Conservation (phyloP, 2,113 vertebrate genomes). For the Oxyura jamaicensis region DNA sequence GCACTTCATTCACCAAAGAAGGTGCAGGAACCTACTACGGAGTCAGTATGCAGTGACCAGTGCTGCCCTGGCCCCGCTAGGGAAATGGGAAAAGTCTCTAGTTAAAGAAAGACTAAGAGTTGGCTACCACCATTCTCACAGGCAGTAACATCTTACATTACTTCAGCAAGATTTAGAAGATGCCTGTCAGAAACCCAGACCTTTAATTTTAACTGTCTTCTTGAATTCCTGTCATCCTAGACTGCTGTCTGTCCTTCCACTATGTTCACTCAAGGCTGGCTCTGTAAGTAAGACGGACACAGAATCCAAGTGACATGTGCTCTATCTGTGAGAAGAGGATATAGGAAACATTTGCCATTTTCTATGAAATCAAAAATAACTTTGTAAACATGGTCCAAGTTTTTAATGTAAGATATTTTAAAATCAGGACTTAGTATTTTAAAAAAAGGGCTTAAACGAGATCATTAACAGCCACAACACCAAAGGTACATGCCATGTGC, state of each 20-base stretch:
- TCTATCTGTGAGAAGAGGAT: conserved; percentile 10
- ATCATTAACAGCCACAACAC: background rate
- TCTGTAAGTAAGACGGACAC: background rate
- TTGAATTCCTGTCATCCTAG: conserved; percentile 36
- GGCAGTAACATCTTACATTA: background rate
- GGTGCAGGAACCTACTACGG: background rate
- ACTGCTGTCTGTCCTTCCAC: conserved; percentile 45
- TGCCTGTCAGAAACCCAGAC: conserved; percentile 33
- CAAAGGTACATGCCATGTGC: background rate
- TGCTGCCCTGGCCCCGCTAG: background rate
- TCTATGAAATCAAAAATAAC: background rate
- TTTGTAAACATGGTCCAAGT: background rate
- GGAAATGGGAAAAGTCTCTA: background rate
- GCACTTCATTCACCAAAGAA: background rate
- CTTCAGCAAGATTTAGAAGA: conserved; percentile 39
- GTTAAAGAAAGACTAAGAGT: background rate
- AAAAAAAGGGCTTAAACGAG: background rate
- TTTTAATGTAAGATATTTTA: background rate
- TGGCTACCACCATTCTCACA: background rate
- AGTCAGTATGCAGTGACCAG: background rate
- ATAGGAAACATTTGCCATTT: background rate
- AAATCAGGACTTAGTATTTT: background rate
- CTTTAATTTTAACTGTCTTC: conserved; percentile 37
- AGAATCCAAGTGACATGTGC: conserved; percentile 10
- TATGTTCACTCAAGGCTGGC: conserved; percentile 27